Evolutionary conservation across 2,888 invertebrate species (phyloP).

Genomic region (Phyto melanocephala): DNA sequence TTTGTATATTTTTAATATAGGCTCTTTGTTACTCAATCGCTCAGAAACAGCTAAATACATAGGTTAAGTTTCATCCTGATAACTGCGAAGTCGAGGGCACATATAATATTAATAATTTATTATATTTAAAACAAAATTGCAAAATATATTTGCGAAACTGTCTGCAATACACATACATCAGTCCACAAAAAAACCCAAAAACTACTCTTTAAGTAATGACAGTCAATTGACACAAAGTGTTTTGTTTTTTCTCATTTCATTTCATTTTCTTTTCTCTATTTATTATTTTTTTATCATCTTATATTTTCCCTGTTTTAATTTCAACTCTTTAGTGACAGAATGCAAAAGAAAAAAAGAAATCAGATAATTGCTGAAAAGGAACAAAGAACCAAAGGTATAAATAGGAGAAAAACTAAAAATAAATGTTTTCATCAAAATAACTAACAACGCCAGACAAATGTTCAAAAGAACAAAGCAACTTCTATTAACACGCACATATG

Average conservation of each 20-base stretch:
- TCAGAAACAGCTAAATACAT: too few species aligned
- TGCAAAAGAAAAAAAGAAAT: background rate
- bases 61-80: too few species aligned
- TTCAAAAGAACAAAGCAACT: background rate
- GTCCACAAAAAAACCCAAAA: background rate
- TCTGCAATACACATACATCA: background rate
- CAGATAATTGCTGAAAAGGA: background rate
- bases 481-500: background rate
- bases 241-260: too few species aligned
- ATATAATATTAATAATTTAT: too few species aligned
- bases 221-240: conserved; percentile 25
- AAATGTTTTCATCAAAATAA: background rate
- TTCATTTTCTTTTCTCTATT: too few species aligned
- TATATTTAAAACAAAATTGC: background rate
- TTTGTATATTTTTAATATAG: too few species aligned
- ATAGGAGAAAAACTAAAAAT: background rate
- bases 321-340: background rate
- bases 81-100: too few species aligned
- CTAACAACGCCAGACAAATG: background rate
- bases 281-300: too few species aligned
- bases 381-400: background rate
- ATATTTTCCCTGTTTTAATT: too few species aligned
- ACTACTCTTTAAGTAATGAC: conserved; percentile 2
- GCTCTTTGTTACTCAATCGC: too few species aligned
- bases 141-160: background rate